phyloP scores from a whole-genome alignment of 2,113 vertebrate species.

The Sisor rabdophorus region DNA sequence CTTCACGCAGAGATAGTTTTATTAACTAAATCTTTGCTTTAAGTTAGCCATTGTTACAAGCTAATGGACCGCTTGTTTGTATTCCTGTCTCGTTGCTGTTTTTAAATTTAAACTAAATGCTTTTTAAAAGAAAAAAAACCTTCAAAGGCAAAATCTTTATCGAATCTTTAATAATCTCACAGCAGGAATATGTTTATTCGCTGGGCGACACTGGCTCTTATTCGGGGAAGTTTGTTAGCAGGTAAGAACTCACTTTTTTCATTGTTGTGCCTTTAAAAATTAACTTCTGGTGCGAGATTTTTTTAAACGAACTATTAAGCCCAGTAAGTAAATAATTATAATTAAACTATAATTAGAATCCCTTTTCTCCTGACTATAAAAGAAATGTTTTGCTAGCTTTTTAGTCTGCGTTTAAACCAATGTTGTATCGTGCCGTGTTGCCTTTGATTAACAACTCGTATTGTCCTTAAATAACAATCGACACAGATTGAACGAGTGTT shows the following conservation, averaged over 20 bases:
- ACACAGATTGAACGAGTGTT: background rate
- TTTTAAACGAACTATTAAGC: too few species aligned
- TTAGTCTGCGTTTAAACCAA: too few species aligned
- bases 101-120: conserved; percentile 70
- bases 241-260: conserved; percentile 65
- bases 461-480: background rate
- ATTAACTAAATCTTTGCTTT: conserved; percentile 16
- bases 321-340: too few species aligned
- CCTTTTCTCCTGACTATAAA: too few species aligned
- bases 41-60: background rate
- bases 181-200: conserved; percentile 79
- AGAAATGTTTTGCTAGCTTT: too few species aligned
- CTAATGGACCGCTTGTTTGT: background rate
- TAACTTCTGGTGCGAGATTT: background rate
- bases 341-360: too few species aligned
- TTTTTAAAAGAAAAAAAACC: conserved; percentile 55
- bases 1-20: background rate
- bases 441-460: too few species aligned
- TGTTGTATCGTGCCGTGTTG: too few species aligned
- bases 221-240: conserved; percentile 85
- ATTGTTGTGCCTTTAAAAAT: conserved; percentile 12
- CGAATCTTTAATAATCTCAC: conserved; percentile 51
- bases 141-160: conserved; percentile 47
- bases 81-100: conserved; percentile 49
- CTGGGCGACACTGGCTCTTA: conserved; percentile 83